Percentiles rank a stretch among this genome's conserved stretches.
Evolutionary conservation across 2,113 vertebrate species (phyloP).

Genomic region (Prochilodus magdalenae): DNA sequence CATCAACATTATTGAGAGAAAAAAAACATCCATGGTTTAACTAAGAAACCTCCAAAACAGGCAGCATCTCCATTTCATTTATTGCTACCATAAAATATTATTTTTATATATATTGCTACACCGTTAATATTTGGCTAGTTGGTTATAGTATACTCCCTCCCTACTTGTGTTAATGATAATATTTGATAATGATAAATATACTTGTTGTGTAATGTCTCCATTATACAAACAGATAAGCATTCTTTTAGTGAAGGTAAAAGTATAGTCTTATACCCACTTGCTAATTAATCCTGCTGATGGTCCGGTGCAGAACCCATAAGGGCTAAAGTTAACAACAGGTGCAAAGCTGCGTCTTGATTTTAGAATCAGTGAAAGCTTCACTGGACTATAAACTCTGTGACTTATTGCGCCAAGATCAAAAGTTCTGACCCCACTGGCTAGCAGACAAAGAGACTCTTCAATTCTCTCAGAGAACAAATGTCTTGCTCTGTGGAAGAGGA

Average conservation of each 20-base stretch:
- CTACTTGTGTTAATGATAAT: too few species aligned
- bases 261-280: background rate
- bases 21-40: too few species aligned
- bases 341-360: background rate
- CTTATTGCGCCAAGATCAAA: conserved; percentile 28
- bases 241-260: background rate
- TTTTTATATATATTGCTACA: too few species aligned
- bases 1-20: too few species aligned
- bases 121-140: too few species aligned
- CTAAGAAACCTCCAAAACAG: too few species aligned
- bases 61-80: too few species aligned
- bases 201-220: too few species aligned
- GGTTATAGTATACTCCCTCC: too few species aligned
- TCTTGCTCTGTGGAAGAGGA: background rate
- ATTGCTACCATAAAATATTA: too few species aligned
- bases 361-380: background rate
- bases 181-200: background rate
- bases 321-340: background rate
- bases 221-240: background rate
- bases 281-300: background rate
- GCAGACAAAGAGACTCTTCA: background rate
- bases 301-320: background rate
- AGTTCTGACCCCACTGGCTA: background rate
- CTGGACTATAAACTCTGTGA: background rate
- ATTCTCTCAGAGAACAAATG: background rate